Conservation (phyloP, 1,140 invertebrate species). For the Drosophila takahashii region DNA sequence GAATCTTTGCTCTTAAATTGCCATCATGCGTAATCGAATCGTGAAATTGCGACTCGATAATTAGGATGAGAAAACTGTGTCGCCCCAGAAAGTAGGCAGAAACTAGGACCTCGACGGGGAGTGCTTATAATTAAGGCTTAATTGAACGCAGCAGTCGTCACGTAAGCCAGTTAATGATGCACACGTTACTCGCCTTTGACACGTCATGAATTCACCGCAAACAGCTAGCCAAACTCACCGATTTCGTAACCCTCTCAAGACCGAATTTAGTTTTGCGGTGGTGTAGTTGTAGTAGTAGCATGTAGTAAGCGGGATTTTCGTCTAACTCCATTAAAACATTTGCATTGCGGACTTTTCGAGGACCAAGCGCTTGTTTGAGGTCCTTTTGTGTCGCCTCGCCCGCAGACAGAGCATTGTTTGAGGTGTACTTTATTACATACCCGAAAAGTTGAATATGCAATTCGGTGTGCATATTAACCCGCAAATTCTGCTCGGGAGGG, state of each 20-base stretch:
- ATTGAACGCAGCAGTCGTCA: constrained; percentile 64
- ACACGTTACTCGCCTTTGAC: constrained; percentile 73
- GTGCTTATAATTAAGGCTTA: constrained; percentile 75
- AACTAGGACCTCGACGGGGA: constrained; percentile 10
- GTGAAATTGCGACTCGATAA: constrained; percentile 42
- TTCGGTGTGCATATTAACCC: constrained; percentile 66
- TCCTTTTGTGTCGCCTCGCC: constrained; percentile 41
- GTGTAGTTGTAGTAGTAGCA: neutral
- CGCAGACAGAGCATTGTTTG: constrained; percentile 52
- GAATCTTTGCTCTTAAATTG: constrained; percentile 4
- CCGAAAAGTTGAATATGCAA: constrained; percentile 71
- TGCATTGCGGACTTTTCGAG: constrained; percentile 13
- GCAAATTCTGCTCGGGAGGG: neutral
- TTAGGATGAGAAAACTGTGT: constrained; percentile 63
- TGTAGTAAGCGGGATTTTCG: constrained; percentile 35
- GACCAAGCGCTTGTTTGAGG: constrained; percentile 25
- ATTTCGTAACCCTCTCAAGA: constrained; percentile 29
- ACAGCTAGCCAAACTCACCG: neutral
- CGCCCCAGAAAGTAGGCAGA: constrained; percentile 54
- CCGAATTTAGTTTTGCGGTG: constrained; percentile 35
- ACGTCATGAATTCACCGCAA: constrained; percentile 44
- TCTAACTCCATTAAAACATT: constrained; percentile 62
- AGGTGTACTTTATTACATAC: constrained; percentile 67
- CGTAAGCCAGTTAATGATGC: constrained; percentile 77
- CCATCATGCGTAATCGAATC: constrained; percentile 24